Percentiles rank a stretch among this genome's conserved stretches.
These are phyloP conservation scores for Drosophila testacea DNA, from an alignment of 2,888 invertebrate genomes.

Conservation along the genomic window DNA sequence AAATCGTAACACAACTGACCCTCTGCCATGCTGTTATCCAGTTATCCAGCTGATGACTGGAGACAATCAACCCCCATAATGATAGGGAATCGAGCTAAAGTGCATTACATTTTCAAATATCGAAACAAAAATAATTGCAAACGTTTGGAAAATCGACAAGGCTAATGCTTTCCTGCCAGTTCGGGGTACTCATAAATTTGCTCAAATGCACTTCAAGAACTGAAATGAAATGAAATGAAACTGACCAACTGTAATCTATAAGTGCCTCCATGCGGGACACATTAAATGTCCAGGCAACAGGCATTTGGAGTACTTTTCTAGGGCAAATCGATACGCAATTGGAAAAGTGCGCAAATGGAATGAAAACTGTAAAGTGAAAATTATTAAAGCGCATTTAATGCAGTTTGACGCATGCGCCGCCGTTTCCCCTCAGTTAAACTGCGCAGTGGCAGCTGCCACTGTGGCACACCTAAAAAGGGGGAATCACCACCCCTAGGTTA, in stretches of 20 bases:
- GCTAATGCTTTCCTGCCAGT: constrained; percentile 55
- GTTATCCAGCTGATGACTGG: constrained; percentile 2
- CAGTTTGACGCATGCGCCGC: constrained; percentile 67
- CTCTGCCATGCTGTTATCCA: constrained; percentile 8
- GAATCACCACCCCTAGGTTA: constrained; percentile 16
- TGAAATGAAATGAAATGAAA: constrained; percentile 30
- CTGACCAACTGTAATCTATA: constrained; percentile 44
- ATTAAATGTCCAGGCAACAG: constrained; percentile 33
- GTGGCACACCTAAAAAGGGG: constrained; percentile 37
- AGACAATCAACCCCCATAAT: constrained; percentile 43
- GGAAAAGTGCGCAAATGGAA: constrained; percentile 44
- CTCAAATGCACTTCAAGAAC: constrained; percentile 56
- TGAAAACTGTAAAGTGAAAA: constrained; percentile 69
- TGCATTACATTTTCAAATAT: constrained; percentile 22
- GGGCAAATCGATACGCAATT: constrained; percentile 42
- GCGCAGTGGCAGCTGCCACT: constrained; percentile 73
- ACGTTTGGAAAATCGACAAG: constrained; percentile 57
- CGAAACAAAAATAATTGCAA: constrained; percentile 63
- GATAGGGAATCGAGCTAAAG: constrained; percentile 14
- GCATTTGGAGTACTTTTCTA: constrained; percentile 32
- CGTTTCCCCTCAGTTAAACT: constrained; percentile 37
- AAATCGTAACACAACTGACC: constrained; percentile 45
- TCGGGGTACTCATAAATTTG: constrained; percentile 52
- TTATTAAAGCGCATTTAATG: constrained; percentile 73
- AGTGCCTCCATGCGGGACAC: constrained; percentile 57